These are phyloP conservation scores for Ciconia stormi DNA, from an alignment of 2,113 vertebrate genomes.

Conservation along the genomic window DNA sequence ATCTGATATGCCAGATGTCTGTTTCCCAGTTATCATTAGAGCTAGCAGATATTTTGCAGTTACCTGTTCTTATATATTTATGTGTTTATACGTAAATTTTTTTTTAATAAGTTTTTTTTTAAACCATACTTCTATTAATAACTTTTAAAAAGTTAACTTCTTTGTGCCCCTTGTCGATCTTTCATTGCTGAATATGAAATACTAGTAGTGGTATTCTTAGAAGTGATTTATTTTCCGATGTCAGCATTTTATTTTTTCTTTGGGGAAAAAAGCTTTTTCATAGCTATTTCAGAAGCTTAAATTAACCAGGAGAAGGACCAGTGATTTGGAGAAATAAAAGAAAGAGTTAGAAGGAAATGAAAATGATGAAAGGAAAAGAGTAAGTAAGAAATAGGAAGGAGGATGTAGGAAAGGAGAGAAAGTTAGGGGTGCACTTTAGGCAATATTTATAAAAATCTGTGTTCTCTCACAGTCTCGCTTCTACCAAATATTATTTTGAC, in stretches of 20 bases:
- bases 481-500: neutral
- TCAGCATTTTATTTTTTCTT: neutral
- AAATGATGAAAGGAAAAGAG: neutral
- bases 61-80: neutral
- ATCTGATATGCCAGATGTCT: neutral
- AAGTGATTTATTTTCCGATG: neutral
- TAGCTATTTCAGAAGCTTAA: neutral
- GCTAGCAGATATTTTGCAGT: neutral
- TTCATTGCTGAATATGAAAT: conserved; percentile 1
- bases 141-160: neutral
- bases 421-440: neutral
- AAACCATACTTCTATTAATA: neutral
- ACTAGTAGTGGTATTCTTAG: neutral
- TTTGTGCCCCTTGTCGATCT: neutral
- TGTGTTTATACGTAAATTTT: neutral
- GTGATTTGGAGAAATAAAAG: neutral
- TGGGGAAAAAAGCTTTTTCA: neutral
- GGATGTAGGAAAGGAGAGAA: neutral
- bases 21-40: neutral
- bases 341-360: neutral
- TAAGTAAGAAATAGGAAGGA: neutral
- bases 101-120: neutral
- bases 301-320: neutral
- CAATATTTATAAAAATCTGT: neutral
- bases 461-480: neutral